Conservation (phyloP, 35 echinoderm and acorn worm species). For the Nesometra sesokonis region DNA sequence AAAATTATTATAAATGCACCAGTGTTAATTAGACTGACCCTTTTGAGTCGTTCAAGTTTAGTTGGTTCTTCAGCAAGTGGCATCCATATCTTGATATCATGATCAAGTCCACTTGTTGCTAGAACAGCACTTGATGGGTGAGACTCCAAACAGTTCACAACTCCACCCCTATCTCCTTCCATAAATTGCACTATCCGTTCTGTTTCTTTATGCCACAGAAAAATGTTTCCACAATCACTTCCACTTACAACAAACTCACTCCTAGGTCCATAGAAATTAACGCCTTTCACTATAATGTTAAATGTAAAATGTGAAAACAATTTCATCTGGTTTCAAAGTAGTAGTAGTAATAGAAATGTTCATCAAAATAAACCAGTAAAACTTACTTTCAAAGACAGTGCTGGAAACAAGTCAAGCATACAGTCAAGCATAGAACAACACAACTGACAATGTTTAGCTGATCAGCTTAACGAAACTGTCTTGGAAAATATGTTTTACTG, state of each 20-base stretch:
- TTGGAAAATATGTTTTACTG: too few relatives aligned
- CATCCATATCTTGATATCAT: conserved; percentile 91
- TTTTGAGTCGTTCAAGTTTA: conserved; percentile 53
- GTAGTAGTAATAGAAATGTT: too few relatives aligned
- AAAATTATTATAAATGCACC: too few relatives aligned
- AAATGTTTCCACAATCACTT: conserved; percentile 93
- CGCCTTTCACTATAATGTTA: conserved; percentile 70
- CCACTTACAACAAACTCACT: conserved; percentile 91
- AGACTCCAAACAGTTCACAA: conserved; percentile 89
- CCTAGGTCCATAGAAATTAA: conserved; percentile 89
- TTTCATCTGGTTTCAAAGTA: too few relatives aligned
- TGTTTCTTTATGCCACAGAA: conserved; percentile 81
- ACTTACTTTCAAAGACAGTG: too few relatives aligned
- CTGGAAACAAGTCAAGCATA: too few relatives aligned
- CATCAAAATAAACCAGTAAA: too few relatives aligned
- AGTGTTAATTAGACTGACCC: conserved; percentile 21
- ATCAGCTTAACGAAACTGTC: too few relatives aligned
- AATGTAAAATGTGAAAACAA: conserved; percentile 1
- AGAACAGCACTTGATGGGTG: conserved; percentile 59
- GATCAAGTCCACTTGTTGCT: conserved; percentile 92
- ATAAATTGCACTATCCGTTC: conserved; percentile 84
- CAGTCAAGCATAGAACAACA: too few relatives aligned
- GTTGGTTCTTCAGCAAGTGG: conserved; percentile 50
- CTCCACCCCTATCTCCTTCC: conserved; percentile 77
- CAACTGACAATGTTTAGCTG: too few relatives aligned